These are phyloP conservation scores for Vultur gryphus DNA, from an alignment of 2,797 vertebrate genomes.

Conservation along the genomic window DNA sequence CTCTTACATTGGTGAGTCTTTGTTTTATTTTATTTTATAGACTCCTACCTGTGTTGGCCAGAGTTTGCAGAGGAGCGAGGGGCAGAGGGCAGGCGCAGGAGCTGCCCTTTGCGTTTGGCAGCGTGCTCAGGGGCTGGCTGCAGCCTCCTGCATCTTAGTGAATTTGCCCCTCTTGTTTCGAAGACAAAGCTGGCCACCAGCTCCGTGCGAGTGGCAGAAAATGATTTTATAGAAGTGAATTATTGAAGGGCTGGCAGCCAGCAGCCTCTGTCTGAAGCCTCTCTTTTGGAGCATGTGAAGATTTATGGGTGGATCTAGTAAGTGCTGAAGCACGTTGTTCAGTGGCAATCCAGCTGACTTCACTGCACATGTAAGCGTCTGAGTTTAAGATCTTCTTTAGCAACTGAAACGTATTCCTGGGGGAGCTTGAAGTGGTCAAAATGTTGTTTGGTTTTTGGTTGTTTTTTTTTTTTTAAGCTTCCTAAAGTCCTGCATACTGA, in stretches of 20 bases:
- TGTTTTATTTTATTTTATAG: background rate
- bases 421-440: background rate
- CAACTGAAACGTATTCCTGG: background rate
- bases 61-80: background rate
- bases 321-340: background rate
- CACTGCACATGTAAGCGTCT: fast-evolving
- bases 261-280: background rate
- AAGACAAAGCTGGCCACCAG: background rate
- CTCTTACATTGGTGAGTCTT: background rate
- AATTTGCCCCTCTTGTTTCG: fast-evolving
- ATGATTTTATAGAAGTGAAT: conserved; percentile 10
- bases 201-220: background rate
- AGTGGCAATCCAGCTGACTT: background rate
- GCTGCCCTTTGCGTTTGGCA: background rate
- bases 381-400: background rate
- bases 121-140: fast-evolving
- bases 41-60: background rate
- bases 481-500: background rate
- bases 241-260: background rate
- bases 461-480: background rate
- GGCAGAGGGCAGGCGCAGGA: background rate
- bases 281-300: conserved; percentile 21
- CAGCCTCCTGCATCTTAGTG: background rate
- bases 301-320: conserved; percentile 24
- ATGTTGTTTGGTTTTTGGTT: background rate